Percentiles rank a stretch among this genome's conserved stretches.
These are phyloP conservation scores for Brachionus paranguensis DNA, from an alignment of 1,140 invertebrate species.

Conservation along the genomic window DNA sequence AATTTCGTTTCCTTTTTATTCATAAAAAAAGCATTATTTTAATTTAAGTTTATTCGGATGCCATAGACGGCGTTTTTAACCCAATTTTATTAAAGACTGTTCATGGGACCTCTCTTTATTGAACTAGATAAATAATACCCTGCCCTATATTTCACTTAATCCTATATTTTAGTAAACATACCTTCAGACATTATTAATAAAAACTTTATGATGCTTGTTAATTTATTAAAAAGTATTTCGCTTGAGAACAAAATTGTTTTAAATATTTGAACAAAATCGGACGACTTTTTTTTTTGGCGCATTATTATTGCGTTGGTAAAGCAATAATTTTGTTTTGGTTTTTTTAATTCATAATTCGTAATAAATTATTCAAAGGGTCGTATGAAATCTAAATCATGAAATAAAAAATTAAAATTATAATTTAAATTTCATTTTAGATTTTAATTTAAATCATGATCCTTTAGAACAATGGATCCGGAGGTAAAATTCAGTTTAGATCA, in stretches of 20 bases:
- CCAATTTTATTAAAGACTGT: background rate
- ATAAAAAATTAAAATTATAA: background rate
- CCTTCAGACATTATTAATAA: background rate
- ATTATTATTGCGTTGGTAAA: background rate
- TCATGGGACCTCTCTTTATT: background rate
- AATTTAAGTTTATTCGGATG: background rate
- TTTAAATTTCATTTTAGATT: background rate
- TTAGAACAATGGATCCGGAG: background rate
- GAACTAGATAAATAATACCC: background rate
- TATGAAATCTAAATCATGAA: background rate
- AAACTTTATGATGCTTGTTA: background rate
- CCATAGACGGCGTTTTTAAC: background rate
- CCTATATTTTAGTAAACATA: background rate
- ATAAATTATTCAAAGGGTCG: constrained; percentile 21
- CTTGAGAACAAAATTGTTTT: background rate
- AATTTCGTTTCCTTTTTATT: background rate
- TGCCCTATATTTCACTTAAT: background rate
- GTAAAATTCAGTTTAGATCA: background rate
- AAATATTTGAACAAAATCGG: background rate
- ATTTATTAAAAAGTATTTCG: background rate
- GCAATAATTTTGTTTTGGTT: background rate
- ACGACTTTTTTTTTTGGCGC: background rate
- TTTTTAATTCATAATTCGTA: background rate
- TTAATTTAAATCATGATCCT: background rate
- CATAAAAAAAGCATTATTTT: background rate